A percentile compares a stretch with the other conserved stretches of the same genome.
Conservation (phyloP, 1,140 invertebrate species). For the Drosophila sproati region DNA sequence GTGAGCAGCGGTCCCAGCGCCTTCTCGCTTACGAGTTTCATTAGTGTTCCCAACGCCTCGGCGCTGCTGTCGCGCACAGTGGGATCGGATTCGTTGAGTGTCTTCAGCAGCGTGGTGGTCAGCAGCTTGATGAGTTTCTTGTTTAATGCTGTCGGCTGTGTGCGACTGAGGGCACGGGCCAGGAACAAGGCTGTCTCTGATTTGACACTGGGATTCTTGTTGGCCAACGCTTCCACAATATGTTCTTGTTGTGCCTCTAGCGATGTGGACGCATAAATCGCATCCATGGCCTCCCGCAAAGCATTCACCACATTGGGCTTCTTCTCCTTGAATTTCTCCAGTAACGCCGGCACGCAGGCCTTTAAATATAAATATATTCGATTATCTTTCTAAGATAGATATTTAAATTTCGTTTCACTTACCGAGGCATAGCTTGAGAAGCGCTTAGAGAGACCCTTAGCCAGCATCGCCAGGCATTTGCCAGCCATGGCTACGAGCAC, state of each 20-base stretch:
- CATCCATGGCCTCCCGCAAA: conserved; percentile 96
- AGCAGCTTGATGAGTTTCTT: conserved; percentile 97
- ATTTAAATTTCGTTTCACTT: conserved; percentile 12
- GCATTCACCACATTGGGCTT: conserved; percentile 95
- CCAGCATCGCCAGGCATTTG: conserved; percentile 93
- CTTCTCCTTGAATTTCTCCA: conserved; percentile 99
- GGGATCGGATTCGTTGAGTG: conserved; percentile 92
- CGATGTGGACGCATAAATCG: conserved; percentile 92
- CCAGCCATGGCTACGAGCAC: conserved; percentile 94
- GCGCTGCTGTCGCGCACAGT: conserved; percentile 93
- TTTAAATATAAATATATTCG: conserved; percentile 18
- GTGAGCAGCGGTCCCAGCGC: conserved; percentile 92
- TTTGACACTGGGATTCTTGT: conserved; percentile 98
- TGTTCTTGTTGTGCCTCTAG: conserved; percentile 96
- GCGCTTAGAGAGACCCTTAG: conserved; percentile 93
- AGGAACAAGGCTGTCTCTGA: conserved; percentile 96
- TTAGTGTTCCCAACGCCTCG: conserved; percentile 96
- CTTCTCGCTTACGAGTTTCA: conserved; percentile 97
- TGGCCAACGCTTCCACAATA: conserved; percentile 92
- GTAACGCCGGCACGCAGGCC: conserved; percentile 90
- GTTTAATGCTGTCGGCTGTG: conserved; percentile 91
- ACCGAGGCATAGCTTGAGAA: conserved; percentile 93
- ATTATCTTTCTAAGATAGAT: not conserved
- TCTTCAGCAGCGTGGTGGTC: conserved; percentile 92
- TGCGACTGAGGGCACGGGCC: conserved; percentile 92